Evolutionary conservation across 30 jellyfish, hydroid and myxozoan species (phyloP), one percentile per base, ranked within the genome.

Genomic region (Cassiopea andromeda): DNA sequence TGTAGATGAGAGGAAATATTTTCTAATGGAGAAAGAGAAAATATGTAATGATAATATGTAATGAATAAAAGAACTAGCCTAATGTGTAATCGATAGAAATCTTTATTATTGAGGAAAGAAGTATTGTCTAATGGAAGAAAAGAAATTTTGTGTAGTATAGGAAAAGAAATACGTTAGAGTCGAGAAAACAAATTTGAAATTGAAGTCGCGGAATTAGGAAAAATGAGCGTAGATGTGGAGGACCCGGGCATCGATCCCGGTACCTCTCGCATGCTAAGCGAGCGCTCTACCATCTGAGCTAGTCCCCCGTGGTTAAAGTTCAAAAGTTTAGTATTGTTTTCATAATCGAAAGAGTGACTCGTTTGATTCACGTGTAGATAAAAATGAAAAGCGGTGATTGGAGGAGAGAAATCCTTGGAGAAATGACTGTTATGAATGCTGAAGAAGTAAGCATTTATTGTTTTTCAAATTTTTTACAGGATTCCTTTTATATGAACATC

Each of bases 231-330:
- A 68, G 1, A 68, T 2, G 70, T 87, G 94, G 94, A 87, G 94
- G 87, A 87, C 87, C 94, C 94, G 90, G 94, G 94, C 87, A 87
- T 87, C 94, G 94, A 87, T 87, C 94, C 94, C 94, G 94, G 94
- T 87, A 87, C 94, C 94, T 87, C 94, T 87, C 94, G 87, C 94
- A 87, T 87, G 94, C 94, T 87, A 87, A 87, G 94, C 94, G 94
- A 87, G 94, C 94, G 90, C 94, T 87, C 90, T 87, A 87, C 94
- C 90, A 87, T 87, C 78, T 87, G 94, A 87, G 94, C 94, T 87
- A 87, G 87, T 72, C 87, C 90, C 94, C 94, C 94, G 80, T 73
- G 81, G 8, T 73, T 8, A 16, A 7, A 3, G 17, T 72, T 7
- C 12, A 7, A 57, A 57, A 57, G 14, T 58, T 58, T 75, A 7